phyloP scores from a whole-genome alignment of 2,888 invertebrate genomes.

The Isoperla grammatica region DNA sequence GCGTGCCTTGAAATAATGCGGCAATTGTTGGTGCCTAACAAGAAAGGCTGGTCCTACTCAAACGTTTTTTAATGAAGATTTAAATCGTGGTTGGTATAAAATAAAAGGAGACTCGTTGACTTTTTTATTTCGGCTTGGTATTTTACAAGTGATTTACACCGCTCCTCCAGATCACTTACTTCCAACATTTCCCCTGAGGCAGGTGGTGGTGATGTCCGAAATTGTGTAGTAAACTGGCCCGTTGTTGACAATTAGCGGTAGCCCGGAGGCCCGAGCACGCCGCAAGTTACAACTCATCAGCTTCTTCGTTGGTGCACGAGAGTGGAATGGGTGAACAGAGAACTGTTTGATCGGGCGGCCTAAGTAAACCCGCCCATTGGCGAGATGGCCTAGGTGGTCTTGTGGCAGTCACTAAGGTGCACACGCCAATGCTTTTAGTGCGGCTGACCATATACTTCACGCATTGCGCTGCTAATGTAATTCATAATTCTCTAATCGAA shows the following conservation, averaged over 20 bases:
- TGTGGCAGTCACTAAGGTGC: too few relatives aligned
- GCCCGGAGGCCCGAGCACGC: too few relatives aligned
- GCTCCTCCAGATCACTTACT: neutral
- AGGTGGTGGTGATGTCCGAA: neutral
- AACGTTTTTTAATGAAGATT: slow-evolving; percentile 4
- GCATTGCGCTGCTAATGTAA: too few relatives aligned
- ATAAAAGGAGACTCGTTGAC: neutral
- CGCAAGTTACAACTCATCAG: too few relatives aligned
- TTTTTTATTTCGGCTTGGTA: slow-evolving; percentile 1
- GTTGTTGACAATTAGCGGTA: neutral
- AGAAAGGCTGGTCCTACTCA: neutral
- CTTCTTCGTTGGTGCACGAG: too few relatives aligned
- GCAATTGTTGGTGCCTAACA: slow-evolving; percentile 1
- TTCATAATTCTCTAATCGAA: too few relatives aligned
- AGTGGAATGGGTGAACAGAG: too few relatives aligned
- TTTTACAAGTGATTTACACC: slow-evolving; percentile 2
- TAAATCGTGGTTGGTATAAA: slow-evolving; percentile 2
- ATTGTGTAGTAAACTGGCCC: neutral
- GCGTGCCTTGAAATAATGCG: neutral
- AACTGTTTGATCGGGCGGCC: too few relatives aligned
- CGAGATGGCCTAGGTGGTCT: too few relatives aligned
- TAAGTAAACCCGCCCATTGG: too few relatives aligned
- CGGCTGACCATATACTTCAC: too few relatives aligned
- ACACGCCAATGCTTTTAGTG: too few relatives aligned
- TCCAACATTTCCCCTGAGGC: neutral